Base-by-base conservation (phyloP, 2,888 invertebrate genomes). In the Gibbula magus region DNA sequence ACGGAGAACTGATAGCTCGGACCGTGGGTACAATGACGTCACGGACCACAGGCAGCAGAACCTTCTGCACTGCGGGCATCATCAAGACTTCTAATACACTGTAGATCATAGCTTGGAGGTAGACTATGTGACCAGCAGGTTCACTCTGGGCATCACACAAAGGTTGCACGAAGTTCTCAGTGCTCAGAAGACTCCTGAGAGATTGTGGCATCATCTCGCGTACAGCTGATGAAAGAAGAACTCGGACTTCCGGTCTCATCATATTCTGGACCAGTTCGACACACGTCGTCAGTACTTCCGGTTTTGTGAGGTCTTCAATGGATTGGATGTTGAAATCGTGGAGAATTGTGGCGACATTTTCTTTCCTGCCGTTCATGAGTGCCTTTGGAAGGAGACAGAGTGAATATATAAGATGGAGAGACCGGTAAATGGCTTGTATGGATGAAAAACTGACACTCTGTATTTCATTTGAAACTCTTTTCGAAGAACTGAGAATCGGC, bases 81-180 rank as follows among this genome's bases (percentile, higher is more conserved):
- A 51, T 75, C 53, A 75, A 3, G 20, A 75, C 51, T 52, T 25
- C 25, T 20, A 75, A 51, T 53, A 52, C 13, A 51, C 61, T 56
- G 79, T 51, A 56, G 25, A 75, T 29, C 79, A 79, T 75, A 32
- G 39, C 45, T 54, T 75, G 45, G 4, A 70, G 45, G 18, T 35
- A 25, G 16, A 29, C 10, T 20, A 2, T 13, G 10, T 0, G 13
- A 7, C 5, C 29, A 61, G 25, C 29, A 25, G 61, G 2, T 18
- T 61, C 61, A 29, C 16, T 29, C 29, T 25, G 61, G 29, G 29
- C 61, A 29, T 25, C 25, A 0, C 61, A 29, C 29, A 61, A 29
- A 25, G 29, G 29, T 5, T 29, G 29, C 1, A 61, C 8, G 1
- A 18, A 16, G 45, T 45, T 45, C 45, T 45, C 8, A 8, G 13